Evolutionary conservation across 2,113 vertebrate genomes (phyloP), one percentile per base, ranked within the genome.

Genomic region (Strix uralensis): DNA sequence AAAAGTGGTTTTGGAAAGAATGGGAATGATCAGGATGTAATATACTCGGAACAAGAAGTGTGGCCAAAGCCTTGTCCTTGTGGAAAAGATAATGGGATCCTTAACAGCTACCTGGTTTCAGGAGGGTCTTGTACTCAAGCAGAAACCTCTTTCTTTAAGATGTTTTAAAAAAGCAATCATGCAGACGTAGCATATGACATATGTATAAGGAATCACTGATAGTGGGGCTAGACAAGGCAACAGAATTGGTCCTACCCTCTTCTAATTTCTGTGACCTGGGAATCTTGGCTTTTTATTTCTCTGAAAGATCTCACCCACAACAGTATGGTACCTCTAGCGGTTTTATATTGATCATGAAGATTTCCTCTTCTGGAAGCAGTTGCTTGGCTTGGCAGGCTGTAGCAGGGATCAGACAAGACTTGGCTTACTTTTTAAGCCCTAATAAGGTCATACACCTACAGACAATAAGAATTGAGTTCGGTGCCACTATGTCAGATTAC

Each of bases 401-500:
- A 92, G 66, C 65, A 74, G 59, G 70, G 84, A 94, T 93, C 93
- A 91, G 90, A 72, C 78, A 89, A 91, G 89, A n/a, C 49, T 79
- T 94, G 87, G 65, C 87, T 97, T 97, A 90, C 54, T 73, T 95
- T 95, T 85, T 77, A 87, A 96, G 54, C 55, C 75, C 78, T 92
- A 92, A 91, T 95, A 92, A 96, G 91, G 54, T 93, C n/a, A 1
- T 91, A 89, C 55, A 92, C 63, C 85, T 91, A 87, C 85, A 91
- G 82, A 92, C 93, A 86, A 66, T 86, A 91, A 95, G 92, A 88
- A 95, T 2, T 90, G 67, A 93, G 91, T 83, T 89, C 2, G 0
- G 66, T 88, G 78, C 84, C 63, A 58, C 93, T 91, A 70, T 95
- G 92, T 96, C 85, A 96, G 91, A 96, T 95, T 92, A 87, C 77